Evolutionary conservation across 2,888 invertebrate species (phyloP).

Genomic region (Flexamia atlantica): DNA sequence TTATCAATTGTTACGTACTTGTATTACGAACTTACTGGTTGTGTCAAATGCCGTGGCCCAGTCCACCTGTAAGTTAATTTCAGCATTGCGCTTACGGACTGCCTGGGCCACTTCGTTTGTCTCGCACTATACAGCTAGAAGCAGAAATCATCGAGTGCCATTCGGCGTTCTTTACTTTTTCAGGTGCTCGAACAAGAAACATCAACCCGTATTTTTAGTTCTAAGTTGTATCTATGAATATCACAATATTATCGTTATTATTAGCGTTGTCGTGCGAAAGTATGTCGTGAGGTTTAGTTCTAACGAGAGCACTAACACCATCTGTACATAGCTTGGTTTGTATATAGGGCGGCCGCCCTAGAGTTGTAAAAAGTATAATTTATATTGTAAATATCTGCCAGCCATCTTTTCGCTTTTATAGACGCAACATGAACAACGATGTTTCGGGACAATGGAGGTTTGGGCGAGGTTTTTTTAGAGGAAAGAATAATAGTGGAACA

Average conservation of each 20-base stretch:
- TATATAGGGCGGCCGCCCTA: neutral
- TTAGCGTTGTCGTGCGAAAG: neutral
- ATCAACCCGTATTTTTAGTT: neutral
- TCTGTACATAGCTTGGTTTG: slow-evolving; percentile 21
- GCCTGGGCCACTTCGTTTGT: too few relatives aligned
- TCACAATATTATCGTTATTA: neutral
- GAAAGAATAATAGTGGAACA: too few relatives aligned
- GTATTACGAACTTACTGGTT: too few relatives aligned
- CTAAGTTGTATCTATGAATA: neutral
- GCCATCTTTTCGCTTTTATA: slow-evolving; percentile 16
- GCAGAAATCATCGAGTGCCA: too few relatives aligned
- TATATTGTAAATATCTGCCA: slow-evolving; percentile 32
- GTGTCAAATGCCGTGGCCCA: too few relatives aligned
- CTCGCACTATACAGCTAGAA: too few relatives aligned
- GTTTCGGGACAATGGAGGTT: neutral
- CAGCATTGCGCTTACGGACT: too few relatives aligned
- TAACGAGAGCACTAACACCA: slow-evolving; percentile 13
- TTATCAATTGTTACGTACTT: too few relatives aligned
- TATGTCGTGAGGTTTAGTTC: neutral
- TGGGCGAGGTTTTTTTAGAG: neutral
- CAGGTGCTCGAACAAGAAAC: slow-evolving; percentile 15
- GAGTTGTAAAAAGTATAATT: slow-evolving; percentile 29
- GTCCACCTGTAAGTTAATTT: too few relatives aligned
- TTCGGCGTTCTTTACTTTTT: neutral
- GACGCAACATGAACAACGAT: neutral